Conservation (phyloP, 2,797 vertebrate genomes). For the Sebastes jordani region DNA sequence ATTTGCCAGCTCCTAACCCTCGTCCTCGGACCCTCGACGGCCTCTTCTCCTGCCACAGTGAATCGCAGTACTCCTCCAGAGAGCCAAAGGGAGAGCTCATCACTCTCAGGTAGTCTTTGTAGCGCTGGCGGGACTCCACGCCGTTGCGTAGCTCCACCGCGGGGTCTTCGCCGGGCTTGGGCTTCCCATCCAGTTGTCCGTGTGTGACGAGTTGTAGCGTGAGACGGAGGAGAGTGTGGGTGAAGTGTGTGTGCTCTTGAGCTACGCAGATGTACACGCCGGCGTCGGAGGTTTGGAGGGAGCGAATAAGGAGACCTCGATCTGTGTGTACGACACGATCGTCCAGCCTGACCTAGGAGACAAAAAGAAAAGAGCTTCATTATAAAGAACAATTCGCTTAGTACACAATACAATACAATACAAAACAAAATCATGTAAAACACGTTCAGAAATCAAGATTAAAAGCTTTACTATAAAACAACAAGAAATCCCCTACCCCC, state of each 20-base stretch:
- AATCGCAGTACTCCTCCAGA: constrained; percentile 96
- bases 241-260: constrained; percentile 91
- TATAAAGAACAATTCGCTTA: background rate
- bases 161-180: constrained; percentile 82
- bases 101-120: constrained; percentile 95
- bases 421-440: background rate
- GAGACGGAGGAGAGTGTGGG: constrained; percentile 88
- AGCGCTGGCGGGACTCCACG: constrained; percentile 87
- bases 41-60: constrained; percentile 94
- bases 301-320: constrained; percentile 92
- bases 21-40: constrained; percentile 70
- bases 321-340: constrained; percentile 91
- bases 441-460: background rate
- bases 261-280: constrained; percentile 91
- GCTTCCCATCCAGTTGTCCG: constrained; percentile 86
- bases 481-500: background rate
- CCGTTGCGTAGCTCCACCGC: constrained; percentile 76
- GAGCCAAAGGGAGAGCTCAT: constrained; percentile 89
- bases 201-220: constrained; percentile 89
- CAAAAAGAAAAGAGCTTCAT: background rate
- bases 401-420: background rate
- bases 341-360: constrained; percentile 86
- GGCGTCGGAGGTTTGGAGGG: constrained; percentile 86
- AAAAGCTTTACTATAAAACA: background rate
- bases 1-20: constrained; percentile 87